phyloP scores from a whole-genome alignment of 2,113 vertebrate species.

The Aspiorhynchus laticeps region DNA sequence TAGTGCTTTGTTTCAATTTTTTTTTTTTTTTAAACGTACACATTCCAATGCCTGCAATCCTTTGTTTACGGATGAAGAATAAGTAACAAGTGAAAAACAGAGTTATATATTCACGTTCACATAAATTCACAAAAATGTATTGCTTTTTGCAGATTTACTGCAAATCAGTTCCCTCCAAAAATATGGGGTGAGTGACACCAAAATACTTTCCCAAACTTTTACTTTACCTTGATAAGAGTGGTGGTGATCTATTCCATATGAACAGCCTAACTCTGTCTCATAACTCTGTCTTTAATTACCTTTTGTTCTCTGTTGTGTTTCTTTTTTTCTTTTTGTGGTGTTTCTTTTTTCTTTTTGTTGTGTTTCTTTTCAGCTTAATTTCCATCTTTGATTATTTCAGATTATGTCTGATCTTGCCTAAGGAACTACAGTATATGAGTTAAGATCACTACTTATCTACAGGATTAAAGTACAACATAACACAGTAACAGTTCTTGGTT shows the following conservation, averaged over 20 bases:
- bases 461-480: not conserved
- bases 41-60: not conserved
- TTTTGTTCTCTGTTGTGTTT: not conserved
- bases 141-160: no score
- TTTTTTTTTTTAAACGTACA: not conserved
- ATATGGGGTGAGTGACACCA: not conserved
- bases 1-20: no score
- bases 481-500: no score
- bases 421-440: not conserved
- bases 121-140: no score
- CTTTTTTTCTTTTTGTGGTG: not conserved
- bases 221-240: not conserved
- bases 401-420: not conserved
- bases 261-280: not conserved
- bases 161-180: not conserved
- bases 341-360: no score
- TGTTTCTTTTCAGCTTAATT: not conserved
- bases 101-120: no score
- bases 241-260: not conserved
- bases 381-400: not conserved
- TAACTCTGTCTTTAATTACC: not conserved
- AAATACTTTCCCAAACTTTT: not conserved
- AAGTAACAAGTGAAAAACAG: not conserved
- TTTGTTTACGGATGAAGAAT: not conserved
- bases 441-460: not conserved